Percentiles rank a stretch among this genome's conserved stretches.
Conservation (phyloP, 2,113 vertebrate species). For the Hippopotamus amphibius region DNA sequence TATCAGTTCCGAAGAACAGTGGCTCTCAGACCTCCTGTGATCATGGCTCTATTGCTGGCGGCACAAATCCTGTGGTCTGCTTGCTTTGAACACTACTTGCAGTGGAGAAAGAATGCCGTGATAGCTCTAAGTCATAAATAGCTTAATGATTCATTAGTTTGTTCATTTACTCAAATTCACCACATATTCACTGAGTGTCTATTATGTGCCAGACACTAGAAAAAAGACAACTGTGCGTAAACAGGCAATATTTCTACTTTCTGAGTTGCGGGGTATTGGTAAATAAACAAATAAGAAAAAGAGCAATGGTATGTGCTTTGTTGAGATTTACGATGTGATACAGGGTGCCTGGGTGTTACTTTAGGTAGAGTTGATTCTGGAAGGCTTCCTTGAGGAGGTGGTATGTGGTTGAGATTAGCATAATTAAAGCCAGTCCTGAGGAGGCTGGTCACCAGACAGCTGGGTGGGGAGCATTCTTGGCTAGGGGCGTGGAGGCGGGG, state of each 20-base stretch:
- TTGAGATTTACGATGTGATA: not conserved
- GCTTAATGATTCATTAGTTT: not conserved
- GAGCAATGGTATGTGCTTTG: not conserved
- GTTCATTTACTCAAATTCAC: conserved; percentile 31
- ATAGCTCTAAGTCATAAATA: not conserved
- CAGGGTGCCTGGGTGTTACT: not conserved
- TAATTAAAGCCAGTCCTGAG: not conserved
- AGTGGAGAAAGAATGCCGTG: not conserved
- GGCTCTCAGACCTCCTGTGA: not conserved
- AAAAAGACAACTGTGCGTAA: not conserved
- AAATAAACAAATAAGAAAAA: not conserved
- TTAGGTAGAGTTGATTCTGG: not conserved
- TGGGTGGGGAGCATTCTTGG: not conserved
- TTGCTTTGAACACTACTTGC: not conserved
- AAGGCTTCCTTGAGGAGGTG: not conserved
- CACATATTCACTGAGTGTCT: not conserved
- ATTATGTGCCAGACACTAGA: not conserved
- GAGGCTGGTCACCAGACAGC: not conserved
- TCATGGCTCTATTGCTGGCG: not conserved
- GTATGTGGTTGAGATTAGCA: not conserved
- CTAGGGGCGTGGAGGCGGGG: too few relatives aligned
- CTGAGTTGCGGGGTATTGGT: not conserved
- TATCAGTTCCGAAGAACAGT: not conserved
- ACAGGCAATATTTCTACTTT: not conserved
- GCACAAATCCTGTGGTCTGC: not conserved